phyloP scores from a whole-genome alignment of 2,888 invertebrate genomes.

The Leptodirus hochenwartii region DNA sequence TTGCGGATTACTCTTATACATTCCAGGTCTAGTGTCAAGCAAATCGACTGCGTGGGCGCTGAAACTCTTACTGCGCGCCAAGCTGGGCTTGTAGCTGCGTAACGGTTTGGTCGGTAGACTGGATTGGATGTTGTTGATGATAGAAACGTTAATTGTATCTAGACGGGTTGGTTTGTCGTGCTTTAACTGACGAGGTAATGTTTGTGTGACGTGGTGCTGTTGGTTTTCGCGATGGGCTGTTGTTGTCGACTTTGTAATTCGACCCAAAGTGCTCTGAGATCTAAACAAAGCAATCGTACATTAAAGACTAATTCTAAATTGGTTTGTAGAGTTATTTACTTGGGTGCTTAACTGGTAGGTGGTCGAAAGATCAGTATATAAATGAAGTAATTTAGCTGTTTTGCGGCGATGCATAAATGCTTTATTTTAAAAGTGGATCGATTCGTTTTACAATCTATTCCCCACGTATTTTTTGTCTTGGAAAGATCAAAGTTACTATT shows the following conservation, averaged over 20 bases:
- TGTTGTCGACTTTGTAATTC: constrained; percentile 65
- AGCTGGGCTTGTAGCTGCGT: constrained; percentile 51
- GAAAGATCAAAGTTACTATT: too few relatives aligned
- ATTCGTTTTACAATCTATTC: too few relatives aligned
- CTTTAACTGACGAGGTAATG: constrained; percentile 40
- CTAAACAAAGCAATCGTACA: constrained; percentile 40
- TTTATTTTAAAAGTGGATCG: too few relatives aligned
- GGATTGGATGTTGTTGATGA: constrained; percentile 31
- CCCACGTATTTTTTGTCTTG: too few relatives aligned
- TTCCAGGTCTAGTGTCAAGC: constrained; percentile 23
- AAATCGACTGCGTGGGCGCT: constrained; percentile 49
- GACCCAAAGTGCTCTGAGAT: constrained; percentile 55
- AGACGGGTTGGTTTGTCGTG: constrained; percentile 24
- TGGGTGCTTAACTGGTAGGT: too few relatives aligned
- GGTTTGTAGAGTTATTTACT: too few relatives aligned
- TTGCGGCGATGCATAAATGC: too few relatives aligned
- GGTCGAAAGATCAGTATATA: too few relatives aligned
- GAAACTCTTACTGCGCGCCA: constrained; percentile 70
- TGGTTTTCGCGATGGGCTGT: constrained; percentile 33
- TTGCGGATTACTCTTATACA: constrained; percentile 66
- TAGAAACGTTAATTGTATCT: constrained; percentile 47
- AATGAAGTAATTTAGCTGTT: too few relatives aligned
- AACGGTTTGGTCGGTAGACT: constrained; percentile 61
- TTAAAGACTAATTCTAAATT: too few relatives aligned
- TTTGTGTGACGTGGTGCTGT: constrained; percentile 43